These are phyloP conservation scores for Bellardia bayeri DNA, from an alignment of 2,888 invertebrate genomes.

Conservation along the genomic window DNA sequence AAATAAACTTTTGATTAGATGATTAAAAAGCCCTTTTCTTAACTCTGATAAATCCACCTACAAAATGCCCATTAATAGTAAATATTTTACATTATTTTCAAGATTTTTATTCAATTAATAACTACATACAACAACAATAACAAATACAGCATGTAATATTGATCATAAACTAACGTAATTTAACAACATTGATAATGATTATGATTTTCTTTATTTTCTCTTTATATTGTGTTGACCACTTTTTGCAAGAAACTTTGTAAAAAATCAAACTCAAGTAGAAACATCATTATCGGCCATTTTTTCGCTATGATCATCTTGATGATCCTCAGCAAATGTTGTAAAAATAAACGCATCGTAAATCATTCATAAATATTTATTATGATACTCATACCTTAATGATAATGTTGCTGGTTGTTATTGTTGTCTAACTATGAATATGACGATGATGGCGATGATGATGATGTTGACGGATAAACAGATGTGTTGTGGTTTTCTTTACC, in stretches of 20 bases:
- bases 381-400: slow-evolving; percentile 48
- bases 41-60: slow-evolving; percentile 1
- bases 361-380: slow-evolving; percentile 79
- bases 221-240: neutral
- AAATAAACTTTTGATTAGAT: neutral
- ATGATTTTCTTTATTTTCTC: slow-evolving; percentile 9
- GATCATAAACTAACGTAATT: slow-evolving; percentile 33
- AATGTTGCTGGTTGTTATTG: slow-evolving; percentile 52
- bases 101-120: neutral
- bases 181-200: slow-evolving; percentile 13
- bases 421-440: slow-evolving; percentile 44
- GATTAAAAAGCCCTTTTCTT: neutral
- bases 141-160: slow-evolving; percentile 11
- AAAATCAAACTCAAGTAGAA: neutral
- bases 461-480: slow-evolving; percentile 52
- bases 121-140: neutral
- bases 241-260: no score
- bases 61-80: slow-evolving; percentile 4
- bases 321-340: slow-evolving; percentile 29
- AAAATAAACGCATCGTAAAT: slow-evolving; percentile 81
- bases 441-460: slow-evolving; percentile 21
- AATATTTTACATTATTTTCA: slow-evolving; percentile 18
- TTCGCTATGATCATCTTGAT: slow-evolving; percentile 11
- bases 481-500: slow-evolving; percentile 52
- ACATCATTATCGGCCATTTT: slow-evolving; percentile 1